These are phyloP conservation scores for Labeo catla DNA, from an alignment of 2,113 vertebrate species.

Conservation along the genomic window DNA sequence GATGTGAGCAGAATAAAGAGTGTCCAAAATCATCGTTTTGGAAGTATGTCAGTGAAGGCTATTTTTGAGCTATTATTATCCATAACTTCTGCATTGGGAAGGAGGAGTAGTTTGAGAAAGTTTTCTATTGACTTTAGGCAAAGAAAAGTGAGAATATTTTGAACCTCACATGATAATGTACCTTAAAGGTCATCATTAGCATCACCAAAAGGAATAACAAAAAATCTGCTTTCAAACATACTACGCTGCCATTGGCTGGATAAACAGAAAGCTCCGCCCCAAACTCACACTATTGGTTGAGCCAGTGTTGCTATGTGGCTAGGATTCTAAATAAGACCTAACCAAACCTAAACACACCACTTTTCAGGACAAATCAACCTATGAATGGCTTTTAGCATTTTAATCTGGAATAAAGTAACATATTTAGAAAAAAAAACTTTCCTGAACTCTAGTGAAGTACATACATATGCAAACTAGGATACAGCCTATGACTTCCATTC, in stretches of 20 bases:
- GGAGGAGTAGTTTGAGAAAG: background rate
- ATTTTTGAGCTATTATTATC: background rate
- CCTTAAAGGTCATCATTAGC: background rate
- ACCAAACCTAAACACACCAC: background rate
- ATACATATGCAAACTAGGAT: background rate
- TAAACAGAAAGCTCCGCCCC: background rate
- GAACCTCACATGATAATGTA: background rate
- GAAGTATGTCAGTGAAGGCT: background rate
- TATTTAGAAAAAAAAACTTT: background rate
- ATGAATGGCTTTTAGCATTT: background rate
- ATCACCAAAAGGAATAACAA: background rate
- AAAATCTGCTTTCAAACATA: background rate
- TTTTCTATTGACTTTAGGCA: background rate
- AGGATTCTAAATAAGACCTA: background rate
- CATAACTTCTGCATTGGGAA: background rate
- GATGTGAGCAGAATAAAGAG: background rate
- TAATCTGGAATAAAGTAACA: background rate
- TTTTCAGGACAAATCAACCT: background rate
- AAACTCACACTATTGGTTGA: background rate
- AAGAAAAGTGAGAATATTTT: background rate
- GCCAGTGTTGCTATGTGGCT: background rate
- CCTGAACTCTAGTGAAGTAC: background rate
- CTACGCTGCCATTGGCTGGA: background rate
- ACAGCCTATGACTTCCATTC: background rate
- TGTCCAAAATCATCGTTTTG: constrained; percentile 1